Evolutionary conservation across 2,888 invertebrate genomes (phyloP).

Genomic region (Amblyjoppa proteus): DNA sequence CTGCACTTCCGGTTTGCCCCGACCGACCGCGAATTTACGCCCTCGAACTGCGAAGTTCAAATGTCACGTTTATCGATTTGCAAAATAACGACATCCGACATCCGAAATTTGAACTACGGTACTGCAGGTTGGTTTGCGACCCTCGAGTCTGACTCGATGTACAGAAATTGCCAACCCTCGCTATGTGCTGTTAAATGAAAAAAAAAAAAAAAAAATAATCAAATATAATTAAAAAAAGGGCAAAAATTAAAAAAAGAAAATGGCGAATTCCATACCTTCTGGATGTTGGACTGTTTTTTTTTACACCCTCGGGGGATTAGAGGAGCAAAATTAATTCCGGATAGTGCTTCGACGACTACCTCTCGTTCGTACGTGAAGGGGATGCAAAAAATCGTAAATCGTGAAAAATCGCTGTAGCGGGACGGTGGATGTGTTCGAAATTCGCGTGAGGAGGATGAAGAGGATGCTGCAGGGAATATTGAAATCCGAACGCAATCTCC

Average conservation of each 20-base stretch:
- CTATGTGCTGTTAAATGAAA: not conserved
- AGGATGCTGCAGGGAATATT: not conserved
- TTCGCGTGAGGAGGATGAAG: not conserved
- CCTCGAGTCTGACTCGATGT: not conserved
- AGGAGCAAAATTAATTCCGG: not conserved
- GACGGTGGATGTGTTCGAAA: not conserved
- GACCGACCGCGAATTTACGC: not conserved
- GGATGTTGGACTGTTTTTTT: not conserved
- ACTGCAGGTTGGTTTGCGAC: not conserved
- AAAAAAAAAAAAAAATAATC: not conserved
- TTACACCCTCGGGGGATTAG: not conserved
- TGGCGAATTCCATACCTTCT: not conserved
- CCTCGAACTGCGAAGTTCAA: not conserved
- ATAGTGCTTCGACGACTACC: not conserved
- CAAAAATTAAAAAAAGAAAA: not conserved
- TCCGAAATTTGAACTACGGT: too few species aligned
- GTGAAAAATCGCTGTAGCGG: not conserved
- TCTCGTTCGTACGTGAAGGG: not conserved
- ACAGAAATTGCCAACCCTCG: not conserved
- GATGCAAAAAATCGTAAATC: not conserved
- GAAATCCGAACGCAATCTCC: constrained; percentile 1
- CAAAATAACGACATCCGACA: not conserved
- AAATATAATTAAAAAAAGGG: not conserved
- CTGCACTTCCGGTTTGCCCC: not conserved
- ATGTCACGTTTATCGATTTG: not conserved